Evolutionary conservation across 35 echinoderm and acorn worm genomes (phyloP).

Genomic region (Nesometra sesokonis): DNA sequence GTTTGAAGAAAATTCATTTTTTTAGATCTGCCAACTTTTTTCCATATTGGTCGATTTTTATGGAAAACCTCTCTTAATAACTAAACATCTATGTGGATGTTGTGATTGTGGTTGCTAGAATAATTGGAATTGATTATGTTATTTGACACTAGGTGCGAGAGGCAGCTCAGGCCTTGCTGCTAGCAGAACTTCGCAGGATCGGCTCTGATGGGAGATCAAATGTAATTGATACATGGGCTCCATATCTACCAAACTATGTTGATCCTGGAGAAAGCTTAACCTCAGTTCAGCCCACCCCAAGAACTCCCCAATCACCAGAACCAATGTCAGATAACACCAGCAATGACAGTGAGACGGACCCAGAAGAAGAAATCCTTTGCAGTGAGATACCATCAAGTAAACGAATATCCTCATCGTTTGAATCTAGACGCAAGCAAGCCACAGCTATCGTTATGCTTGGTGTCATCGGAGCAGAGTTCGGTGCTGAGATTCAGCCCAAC

Average conservation of each 20-base stretch:
- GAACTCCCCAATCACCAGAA: neutral
- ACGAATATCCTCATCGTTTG: conserved; percentile 84
- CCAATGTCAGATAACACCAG: conserved; percentile 23
- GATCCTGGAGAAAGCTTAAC: conserved; percentile 76
- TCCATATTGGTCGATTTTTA: no score
- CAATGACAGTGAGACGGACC: conserved; percentile 58
- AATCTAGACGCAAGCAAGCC: conserved; percentile 88
- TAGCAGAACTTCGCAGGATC: conserved; percentile 87
- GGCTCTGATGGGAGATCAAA: conserved; percentile 72
- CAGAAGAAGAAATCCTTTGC: conserved; percentile 90
- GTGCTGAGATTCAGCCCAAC: conserved; percentile 84
- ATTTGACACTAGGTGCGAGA: conserved; percentile 71
- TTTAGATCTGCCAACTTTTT: no score
- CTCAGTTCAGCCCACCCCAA: conserved; percentile 5
- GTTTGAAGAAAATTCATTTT: no score
- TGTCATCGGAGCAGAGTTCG: conserved; percentile 96
- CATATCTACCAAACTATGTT: conserved; percentile 85
- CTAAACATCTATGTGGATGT: no score
- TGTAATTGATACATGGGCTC: conserved; percentile 81
- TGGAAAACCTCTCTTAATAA: no score
- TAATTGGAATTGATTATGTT: no score
- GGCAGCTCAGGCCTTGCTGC: conserved; percentile 73
- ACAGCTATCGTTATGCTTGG: conserved; percentile 98
- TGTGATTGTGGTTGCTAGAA: no score
- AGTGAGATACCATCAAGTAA: conserved; percentile 65